Base-by-base conservation (phyloP, 1,140 invertebrate genomes). In the Drosophila kohkoa region DNA sequence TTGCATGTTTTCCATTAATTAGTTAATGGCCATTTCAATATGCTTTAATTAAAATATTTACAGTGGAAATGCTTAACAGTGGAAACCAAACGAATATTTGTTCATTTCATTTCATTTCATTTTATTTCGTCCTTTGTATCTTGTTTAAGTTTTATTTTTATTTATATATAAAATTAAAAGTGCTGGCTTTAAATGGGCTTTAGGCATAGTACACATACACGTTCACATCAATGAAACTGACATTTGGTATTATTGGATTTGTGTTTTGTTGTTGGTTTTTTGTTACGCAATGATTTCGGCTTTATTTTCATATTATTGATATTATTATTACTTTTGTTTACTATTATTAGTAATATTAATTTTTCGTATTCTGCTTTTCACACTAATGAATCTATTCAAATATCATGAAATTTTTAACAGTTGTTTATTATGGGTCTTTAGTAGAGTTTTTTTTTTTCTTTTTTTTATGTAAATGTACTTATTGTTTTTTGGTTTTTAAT, bases 61-160 rank as follows among this genome's bases (percentile, higher is more conserved):
- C 83, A 87, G 83, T 87, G 80, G 69, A 80, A 83, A 87, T 83
- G 73, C 77, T 72, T 80, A 87, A 87, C 83, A 87, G 73, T 87
- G 77, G 71, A 73, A 87, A 80, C 70, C 60, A 77, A 79, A 79
- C 63, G 46, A 72, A 80, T 68, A 51, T 68, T 49, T 51, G 30
- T 67, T 70, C n/a, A 55, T 45, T 57, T 66, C 57, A 57, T 45
- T 58, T 67, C 57, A 25, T 59, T 41, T 66, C 57, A 57, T 45
- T 58, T 67, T 52, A 25, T 59, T 41, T 30, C n/a, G 52, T 51
- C 32, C 32, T 6, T 58, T 20, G 20, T 45, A 43, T 43, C 5
- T 16, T 13, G 10, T 43, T 43, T 16, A 16, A 11, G 6, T 35
- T 62, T 49, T 63, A 35, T 41, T 32, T 52, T 20, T 62, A 6